These are phyloP conservation scores for Alligator sinensis DNA, from an alignment of 2,113 vertebrate genomes.

Conservation along the genomic window DNA sequence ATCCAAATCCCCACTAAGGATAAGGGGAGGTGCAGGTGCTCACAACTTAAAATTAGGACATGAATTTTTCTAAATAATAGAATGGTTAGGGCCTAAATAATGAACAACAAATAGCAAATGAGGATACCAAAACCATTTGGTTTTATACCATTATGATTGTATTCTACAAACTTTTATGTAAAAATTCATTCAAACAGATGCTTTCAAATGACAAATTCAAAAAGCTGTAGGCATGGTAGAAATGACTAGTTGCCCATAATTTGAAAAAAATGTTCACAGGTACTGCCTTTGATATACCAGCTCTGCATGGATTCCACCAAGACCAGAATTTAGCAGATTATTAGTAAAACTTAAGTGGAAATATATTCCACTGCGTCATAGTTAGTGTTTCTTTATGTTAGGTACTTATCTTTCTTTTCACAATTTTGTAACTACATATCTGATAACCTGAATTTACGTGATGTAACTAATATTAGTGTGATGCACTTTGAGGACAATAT, in stretches of 20 bases:
- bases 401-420: neutral
- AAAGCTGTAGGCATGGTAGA: neutral
- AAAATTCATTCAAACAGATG: neutral
- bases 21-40: neutral
- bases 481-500: neutral
- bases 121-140: neutral
- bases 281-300: conserved; percentile 37
- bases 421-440: neutral
- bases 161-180: neutral
- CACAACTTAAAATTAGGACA: neutral
- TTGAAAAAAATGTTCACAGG: conserved; percentile 23
- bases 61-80: neutral
- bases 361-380: neutral
- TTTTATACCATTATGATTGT: neutral
- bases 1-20: neutral
- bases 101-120: neutral
- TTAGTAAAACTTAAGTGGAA: neutral
- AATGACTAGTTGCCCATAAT: neutral
- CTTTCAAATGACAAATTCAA: conserved; percentile 9
- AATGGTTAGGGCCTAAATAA: neutral
- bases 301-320: conserved; percentile 19
- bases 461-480: neutral
- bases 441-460: neutral
- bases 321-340: neutral
- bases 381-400: neutral